phyloP scores from a whole-genome alignment of 2,888 invertebrate genomes.

The Brachypalpus laphriformis region DNA sequence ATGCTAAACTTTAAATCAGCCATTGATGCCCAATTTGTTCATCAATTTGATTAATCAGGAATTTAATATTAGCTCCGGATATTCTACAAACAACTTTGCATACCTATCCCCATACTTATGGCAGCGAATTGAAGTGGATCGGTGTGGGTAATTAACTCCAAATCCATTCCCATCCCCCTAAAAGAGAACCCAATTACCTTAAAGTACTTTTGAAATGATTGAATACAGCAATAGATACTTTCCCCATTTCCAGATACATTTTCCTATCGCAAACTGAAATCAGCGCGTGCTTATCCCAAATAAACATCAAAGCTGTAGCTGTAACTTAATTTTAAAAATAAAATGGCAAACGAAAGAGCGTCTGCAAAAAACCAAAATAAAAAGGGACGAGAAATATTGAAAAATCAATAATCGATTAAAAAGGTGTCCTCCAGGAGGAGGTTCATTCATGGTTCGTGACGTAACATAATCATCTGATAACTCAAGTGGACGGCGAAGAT shows the following conservation, averaged over 20 bases:
- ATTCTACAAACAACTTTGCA: too few relatives aligned
- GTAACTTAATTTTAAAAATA: slow-evolving; percentile 28
- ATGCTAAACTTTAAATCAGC: too few relatives aligned
- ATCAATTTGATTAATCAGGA: too few relatives aligned
- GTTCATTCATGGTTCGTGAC: neutral
- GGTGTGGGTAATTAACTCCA: neutral
- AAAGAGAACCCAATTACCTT: slow-evolving; percentile 7
- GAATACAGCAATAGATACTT: slow-evolving; percentile 9
- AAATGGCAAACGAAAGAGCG: neutral
- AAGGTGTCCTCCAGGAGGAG: neutral
- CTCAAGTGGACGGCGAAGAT: slow-evolving; percentile 1
- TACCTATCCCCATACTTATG: too few relatives aligned
- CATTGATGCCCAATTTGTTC: too few relatives aligned
- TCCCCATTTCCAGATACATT: neutral
- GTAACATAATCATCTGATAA: slow-evolving; percentile 8
- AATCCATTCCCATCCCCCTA: neutral
- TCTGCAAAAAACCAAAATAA: neutral
- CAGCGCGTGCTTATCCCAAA: slow-evolving; percentile 34
- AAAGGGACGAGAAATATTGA: neutral
- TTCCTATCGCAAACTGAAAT: neutral
- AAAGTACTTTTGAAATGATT: slow-evolving; percentile 14
- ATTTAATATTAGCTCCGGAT: too few relatives aligned
- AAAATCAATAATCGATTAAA: slow-evolving; percentile 46
- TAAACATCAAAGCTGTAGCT: neutral
- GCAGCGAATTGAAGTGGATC: too few relatives aligned